Conservation (phyloP, 2,888 invertebrate genomes). For the Neoascia interrupta region DNA sequence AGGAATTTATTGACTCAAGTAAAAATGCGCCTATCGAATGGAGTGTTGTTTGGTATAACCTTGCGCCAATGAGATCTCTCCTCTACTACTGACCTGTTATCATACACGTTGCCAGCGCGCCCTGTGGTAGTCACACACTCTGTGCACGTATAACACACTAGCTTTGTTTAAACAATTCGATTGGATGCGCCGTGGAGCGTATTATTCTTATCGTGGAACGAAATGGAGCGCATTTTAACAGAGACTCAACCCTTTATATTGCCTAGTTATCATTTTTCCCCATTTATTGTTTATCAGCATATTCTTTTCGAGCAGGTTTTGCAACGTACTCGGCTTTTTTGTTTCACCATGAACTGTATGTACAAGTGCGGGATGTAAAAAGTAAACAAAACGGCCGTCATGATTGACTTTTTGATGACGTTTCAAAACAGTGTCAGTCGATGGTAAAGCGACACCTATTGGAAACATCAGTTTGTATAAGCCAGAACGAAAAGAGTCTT, state of each 20-base stretch:
- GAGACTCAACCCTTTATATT: slow-evolving; percentile 43
- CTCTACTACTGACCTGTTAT: slow-evolving; percentile 67
- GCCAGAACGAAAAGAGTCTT: no score
- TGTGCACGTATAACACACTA: no score
- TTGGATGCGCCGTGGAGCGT: slow-evolving; percentile 28
- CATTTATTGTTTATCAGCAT: slow-evolving; percentile 44
- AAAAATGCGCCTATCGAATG: slow-evolving; percentile 11
- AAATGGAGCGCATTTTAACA: slow-evolving; percentile 56
- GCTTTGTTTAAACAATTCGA: no score
- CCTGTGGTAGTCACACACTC: slow-evolving; percentile 25
- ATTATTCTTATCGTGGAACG: slow-evolving; percentile 37
- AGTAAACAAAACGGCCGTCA: slow-evolving; percentile 62
- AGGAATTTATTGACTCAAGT: slow-evolving; percentile 8
- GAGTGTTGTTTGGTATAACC: slow-evolving; percentile 30
- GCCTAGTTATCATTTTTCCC: slow-evolving; percentile 30
- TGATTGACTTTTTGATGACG: slow-evolving; percentile 64
- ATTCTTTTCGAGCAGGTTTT: slow-evolving; percentile 33
- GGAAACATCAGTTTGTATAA: no score
- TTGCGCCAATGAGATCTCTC: slow-evolving; percentile 39
- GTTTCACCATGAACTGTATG: background rate
- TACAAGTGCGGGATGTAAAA: slow-evolving; percentile 40
- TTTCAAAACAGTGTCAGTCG: slow-evolving; percentile 44
- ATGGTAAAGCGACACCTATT: slow-evolving; percentile 18
- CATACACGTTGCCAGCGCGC: slow-evolving; percentile 61
- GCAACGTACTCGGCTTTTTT: slow-evolving; percentile 55